phyloP scores from a whole-genome alignment of 2,797 vertebrate genomes.

The Channa striata region DNA sequence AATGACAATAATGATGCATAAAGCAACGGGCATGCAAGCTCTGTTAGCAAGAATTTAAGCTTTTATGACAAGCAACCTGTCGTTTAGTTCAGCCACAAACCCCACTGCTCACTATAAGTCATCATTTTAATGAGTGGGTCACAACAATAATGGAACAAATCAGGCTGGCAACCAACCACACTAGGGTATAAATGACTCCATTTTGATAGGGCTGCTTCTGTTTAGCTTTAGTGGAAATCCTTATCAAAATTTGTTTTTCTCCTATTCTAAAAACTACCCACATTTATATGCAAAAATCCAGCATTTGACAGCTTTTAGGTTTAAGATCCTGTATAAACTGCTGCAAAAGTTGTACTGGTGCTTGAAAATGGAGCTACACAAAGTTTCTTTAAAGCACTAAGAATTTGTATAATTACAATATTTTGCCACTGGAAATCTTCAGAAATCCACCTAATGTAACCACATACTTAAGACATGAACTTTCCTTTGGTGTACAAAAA shows the following conservation, averaged over 20 bases:
- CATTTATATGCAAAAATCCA: too few relatives aligned
- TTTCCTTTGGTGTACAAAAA: conserved; percentile 39
- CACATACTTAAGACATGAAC: conserved; percentile 21
- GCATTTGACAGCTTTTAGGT: conserved; percentile 9
- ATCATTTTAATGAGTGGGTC: conserved; percentile 1
- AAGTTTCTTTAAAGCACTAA: neutral
- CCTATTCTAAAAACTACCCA: too few relatives aligned
- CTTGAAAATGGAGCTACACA: neutral
- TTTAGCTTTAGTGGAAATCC: neutral
- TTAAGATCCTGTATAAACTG: neutral
- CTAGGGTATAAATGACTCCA: neutral
- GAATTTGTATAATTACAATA: conserved; percentile 17
- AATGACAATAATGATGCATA: neutral
- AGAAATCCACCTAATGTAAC: conserved; percentile 48
- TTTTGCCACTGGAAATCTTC: conserved; percentile 27
- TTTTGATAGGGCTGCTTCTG: neutral
- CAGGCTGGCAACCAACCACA: conserved; percentile 1
- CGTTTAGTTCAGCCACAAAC: conserved; percentile 3
- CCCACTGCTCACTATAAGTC: neutral
- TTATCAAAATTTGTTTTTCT: too few relatives aligned
- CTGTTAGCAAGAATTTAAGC: conserved; percentile 27
- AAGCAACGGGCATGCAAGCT: neutral
- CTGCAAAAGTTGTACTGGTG: neutral
- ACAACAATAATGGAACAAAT: conserved; percentile 13
- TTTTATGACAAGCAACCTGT: conserved; percentile 9